These are phyloP conservation scores for Montipora sp. DNA, from an alignment of 64 coral and sea anemone genomes.

Conservation along the genomic window DNA sequence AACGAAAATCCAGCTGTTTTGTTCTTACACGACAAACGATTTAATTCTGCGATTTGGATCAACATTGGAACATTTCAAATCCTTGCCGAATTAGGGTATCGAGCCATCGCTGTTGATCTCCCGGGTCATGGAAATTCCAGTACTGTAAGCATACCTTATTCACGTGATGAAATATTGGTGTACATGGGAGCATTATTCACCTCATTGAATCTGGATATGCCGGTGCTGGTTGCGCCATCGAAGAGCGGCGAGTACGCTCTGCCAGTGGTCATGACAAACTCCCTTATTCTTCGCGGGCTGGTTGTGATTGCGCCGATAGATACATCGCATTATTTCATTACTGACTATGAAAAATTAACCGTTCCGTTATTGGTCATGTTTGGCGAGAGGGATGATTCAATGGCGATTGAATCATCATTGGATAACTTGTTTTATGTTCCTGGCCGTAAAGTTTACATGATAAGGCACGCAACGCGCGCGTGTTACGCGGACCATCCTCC, in stretches of 20 bases:
- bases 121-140: constrained; percentile 82
- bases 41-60: constrained; percentile 72
- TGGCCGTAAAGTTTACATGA: constrained; percentile 77
- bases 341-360: constrained; percentile 50
- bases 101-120: constrained; percentile 75
- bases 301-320: constrained; percentile 78
- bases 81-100: constrained; percentile 63
- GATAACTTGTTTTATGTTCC: constrained; percentile 76
- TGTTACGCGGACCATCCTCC: constrained; percentile 81
- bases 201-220: constrained; percentile 28
- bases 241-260: constrained; percentile 73
- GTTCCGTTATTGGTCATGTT: constrained; percentile 74
- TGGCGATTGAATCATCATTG: constrained; percentile 63
- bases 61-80: constrained; percentile 80
- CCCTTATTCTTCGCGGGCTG: constrained; percentile 60
- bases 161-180: constrained; percentile 55
- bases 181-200: constrained; percentile 70
- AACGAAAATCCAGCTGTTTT: constrained; percentile 47
- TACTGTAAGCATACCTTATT: constrained; percentile 73
- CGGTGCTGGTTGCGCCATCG: constrained; percentile 68
- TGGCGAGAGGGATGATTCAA: constrained; percentile 77
- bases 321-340: constrained; percentile 68
- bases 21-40: constrained; percentile 57
- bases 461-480: constrained; percentile 70
- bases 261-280: constrained; percentile 72